Base-by-base conservation (phyloP, 2,888 invertebrate species). In the Oscheius myriophilus region DNA sequence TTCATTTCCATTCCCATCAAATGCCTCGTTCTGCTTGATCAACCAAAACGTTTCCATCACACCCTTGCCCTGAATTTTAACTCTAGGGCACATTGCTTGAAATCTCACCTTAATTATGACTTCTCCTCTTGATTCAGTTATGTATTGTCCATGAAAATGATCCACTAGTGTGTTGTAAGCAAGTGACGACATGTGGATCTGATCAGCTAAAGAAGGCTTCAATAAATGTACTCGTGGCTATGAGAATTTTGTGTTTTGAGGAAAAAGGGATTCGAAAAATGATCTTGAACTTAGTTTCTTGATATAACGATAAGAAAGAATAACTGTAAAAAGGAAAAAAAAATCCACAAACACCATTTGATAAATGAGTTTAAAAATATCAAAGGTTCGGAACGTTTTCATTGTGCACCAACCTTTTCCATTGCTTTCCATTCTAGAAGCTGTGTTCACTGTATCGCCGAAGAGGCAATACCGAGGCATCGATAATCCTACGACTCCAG, bases 361-460 rank as follows among this genome's bases (percentile, higher is more conserved):
- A 33, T 33, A 33, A 33, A 9, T 9, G 9, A 33, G 9, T 33
- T 6, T 9, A 33, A 33, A 9, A 6, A 3, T 33, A 3, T 6
- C 3, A 33, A 9, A 33, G 33, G 33, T 9, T 7, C 49, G 18
- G 2, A 18, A 49, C 49, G 23, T 21, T 49, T 49, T 54, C 14
- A 25, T 3, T 7, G 21, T 21, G 23, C 9, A 1, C 53, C 7
- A 18, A 84, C 84, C 76, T 74, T 84, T 83, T 43, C 83, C 80
- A 70, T 84, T 82, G 62, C 75, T 76, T 66, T 84, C 84, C 84
- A 84, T 84, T 18, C 84, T 65, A 0, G 76, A 76, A 16, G 84
- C 84, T 14, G 84, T 84, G 58, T 84, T 84, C 7, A 84, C 82
- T 1, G 82, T 83, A 61, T 84, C 84, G 1, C 84, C 84, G 63